Percentiles rank a stretch among this genome's conserved stretches.
These are phyloP conservation scores for Vimba vimba DNA, from an alignment of 2,113 vertebrate species.

Conservation along the genomic window DNA sequence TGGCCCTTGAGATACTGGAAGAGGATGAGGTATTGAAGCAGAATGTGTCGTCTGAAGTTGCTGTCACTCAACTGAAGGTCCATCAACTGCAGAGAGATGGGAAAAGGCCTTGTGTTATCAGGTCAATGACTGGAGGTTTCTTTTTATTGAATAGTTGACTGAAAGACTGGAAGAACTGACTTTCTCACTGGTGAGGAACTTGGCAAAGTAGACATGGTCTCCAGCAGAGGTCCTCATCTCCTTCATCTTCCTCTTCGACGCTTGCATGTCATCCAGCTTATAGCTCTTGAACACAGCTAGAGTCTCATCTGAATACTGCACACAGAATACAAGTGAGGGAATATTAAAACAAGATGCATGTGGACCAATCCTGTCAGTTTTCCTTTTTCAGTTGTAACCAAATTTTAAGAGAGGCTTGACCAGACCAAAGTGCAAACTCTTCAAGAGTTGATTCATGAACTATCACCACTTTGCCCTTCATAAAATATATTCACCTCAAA, in stretches of 20 bases:
- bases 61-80: slow-evolving; percentile 97
- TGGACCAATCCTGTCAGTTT: not conserved
- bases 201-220: slow-evolving; percentile 97
- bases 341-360: not conserved
- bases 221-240: slow-evolving; percentile 88
- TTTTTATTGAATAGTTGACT: not conserved
- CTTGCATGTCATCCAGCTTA: slow-evolving; percentile 96
- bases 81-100: slow-evolving; percentile 84
- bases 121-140: not conserved
- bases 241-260: slow-evolving; percentile 92
- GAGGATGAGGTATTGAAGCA: slow-evolving; percentile 96
- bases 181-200: slow-evolving; percentile 99
- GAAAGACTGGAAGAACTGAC: slow-evolving; percentile 67
- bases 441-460: no score
- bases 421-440: no score
- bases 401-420: no score
- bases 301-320: slow-evolving; percentile 94
- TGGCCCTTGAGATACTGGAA: slow-evolving; percentile 98
- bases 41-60: slow-evolving; percentile 96
- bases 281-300: slow-evolving; percentile 97
- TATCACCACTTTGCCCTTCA: not conserved
- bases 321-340: slow-evolving; percentile 21
- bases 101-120: not conserved
- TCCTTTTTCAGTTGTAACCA: not conserved
- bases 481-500: not conserved